A percentile compares a stretch with the other conserved stretches of the same genome.
phyloP scores from a whole-genome alignment of 2,888 invertebrate species.

The Leptopilina myrica region DNA sequence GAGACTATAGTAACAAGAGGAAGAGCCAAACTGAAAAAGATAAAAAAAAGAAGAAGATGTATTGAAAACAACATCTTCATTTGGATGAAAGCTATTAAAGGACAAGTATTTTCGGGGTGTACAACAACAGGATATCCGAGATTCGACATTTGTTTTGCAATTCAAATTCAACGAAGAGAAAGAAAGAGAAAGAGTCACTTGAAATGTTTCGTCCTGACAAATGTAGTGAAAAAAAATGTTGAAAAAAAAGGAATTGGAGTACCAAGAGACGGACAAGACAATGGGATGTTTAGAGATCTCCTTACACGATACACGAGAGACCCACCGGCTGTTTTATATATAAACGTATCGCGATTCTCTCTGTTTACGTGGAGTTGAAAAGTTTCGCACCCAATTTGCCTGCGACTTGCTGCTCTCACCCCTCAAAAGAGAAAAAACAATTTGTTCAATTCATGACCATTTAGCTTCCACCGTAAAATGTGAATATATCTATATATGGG shows the following conservation, averaged over 20 bases:
- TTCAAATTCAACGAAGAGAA: slow-evolving; percentile 63
- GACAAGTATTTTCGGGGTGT: neutral
- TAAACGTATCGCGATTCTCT: slow-evolving; percentile 48
- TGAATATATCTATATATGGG: too few species aligned
- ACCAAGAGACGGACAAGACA: slow-evolving; percentile 74
- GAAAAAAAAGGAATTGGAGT: slow-evolving; percentile 50
- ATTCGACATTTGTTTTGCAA: slow-evolving; percentile 66
- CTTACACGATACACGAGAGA: slow-evolving; percentile 65
- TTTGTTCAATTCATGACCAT: too few species aligned
- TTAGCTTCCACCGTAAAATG: too few species aligned
- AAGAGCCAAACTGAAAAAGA: too few species aligned
- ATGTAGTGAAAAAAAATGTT: slow-evolving; percentile 67
- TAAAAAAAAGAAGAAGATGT: too few species aligned
- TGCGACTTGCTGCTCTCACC: too few species aligned
- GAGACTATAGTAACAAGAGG: too few species aligned
- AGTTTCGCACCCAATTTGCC: too few species aligned
- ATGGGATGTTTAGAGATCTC: slow-evolving; percentile 74
- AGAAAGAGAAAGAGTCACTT: slow-evolving; percentile 52
- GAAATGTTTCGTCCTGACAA: slow-evolving; percentile 70
- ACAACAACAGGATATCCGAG: slow-evolving; percentile 50
- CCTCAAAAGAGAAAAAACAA: too few species aligned
- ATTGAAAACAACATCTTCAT: too few species aligned
- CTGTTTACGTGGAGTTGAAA: too few species aligned
- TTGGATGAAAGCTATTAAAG: neutral
- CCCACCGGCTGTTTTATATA: slow-evolving; percentile 54